Conservation (phyloP, 2,797 vertebrate species). For the Gymnothorax javanicus region DNA sequence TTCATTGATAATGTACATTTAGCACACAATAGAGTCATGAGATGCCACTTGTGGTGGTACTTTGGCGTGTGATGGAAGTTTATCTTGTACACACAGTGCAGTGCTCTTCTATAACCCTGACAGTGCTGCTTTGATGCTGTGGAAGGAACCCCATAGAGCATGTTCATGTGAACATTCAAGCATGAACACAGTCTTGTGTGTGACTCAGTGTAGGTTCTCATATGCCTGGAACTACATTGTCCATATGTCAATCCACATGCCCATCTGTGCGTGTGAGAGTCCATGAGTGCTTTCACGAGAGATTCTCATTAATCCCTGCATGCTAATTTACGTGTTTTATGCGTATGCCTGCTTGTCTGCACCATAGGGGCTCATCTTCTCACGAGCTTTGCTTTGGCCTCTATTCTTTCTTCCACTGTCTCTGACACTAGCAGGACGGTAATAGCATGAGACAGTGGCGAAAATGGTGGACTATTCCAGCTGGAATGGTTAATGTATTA, state of each 20-base stretch:
- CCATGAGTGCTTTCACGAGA: background rate
- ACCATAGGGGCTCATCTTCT: background rate
- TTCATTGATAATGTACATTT: background rate
- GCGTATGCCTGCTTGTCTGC: background rate
- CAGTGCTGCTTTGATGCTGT: background rate
- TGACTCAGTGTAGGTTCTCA: background rate
- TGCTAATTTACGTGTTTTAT: background rate
- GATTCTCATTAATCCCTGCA: background rate
- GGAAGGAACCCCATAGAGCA: background rate
- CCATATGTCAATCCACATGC: background rate
- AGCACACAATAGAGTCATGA: background rate
- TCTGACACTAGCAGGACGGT: conserved; percentile 40
- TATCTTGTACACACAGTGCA: background rate
- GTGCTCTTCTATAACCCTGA: background rate
- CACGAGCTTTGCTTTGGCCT: background rate
- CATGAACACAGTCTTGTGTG: background rate
- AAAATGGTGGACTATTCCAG: conserved; percentile 50
- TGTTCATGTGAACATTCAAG: background rate
- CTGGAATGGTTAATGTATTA: conserved; percentile 38
- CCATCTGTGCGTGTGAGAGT: background rate
- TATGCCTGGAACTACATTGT: background rate
- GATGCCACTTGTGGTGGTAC: background rate
- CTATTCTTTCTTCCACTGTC: conserved; percentile 39
- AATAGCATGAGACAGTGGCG: conserved; percentile 43
- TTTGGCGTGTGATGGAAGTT: background rate